phyloP scores from a whole-genome alignment of 2,113 vertebrate genomes.

The Tyto alba region DNA sequence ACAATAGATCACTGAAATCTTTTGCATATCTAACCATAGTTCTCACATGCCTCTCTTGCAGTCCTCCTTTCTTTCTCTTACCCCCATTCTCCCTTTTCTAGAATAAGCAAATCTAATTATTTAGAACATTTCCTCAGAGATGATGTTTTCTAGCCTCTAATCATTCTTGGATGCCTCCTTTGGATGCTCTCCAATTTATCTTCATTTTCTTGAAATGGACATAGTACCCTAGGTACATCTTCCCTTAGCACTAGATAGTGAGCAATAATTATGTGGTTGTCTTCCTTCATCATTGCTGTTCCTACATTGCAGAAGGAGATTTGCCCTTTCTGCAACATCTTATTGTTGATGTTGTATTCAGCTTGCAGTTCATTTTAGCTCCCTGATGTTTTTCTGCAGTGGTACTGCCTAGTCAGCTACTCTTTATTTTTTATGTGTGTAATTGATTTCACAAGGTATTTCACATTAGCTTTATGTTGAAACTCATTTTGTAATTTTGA shows the following conservation, averaged over 20 bases:
- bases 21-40: neutral
- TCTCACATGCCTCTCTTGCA: neutral
- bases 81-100: neutral
- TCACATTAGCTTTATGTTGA: neutral
- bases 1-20: neutral
- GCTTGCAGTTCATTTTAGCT: neutral
- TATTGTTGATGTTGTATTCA: neutral
- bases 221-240: neutral
- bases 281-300: neutral
- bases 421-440: neutral
- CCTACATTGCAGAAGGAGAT: neutral
- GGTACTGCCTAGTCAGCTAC: neutral
- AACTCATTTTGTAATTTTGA: neutral
- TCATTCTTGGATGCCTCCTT: neutral
- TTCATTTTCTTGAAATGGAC: constrained; percentile 25
- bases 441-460: neutral
- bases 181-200: constrained; percentile 22
- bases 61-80: neutral
- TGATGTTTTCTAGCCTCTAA: constrained; percentile 12
- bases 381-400: neutral
- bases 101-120: constrained; percentile 46
- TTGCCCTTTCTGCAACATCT: neutral
- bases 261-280: constrained; percentile 15
- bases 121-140: constrained; percentile 27
- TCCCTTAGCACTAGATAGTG: neutral